Base-by-base conservation (phyloP, 2,113 vertebrate species). In the Vireo altiloquus region DNA sequence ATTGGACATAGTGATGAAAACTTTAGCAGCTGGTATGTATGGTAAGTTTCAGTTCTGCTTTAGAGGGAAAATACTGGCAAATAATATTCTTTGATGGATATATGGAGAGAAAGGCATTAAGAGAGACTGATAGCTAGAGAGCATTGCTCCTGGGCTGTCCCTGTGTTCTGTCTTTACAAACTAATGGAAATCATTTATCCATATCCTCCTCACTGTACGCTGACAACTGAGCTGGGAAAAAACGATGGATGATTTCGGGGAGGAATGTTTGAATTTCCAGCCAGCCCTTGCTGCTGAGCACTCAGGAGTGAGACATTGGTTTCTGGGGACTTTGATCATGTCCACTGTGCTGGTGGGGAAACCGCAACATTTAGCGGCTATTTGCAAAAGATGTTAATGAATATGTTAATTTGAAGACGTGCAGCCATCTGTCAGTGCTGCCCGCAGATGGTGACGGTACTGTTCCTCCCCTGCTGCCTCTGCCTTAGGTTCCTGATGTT, bases 31-130 rank as follows among this genome's bases (percentile, higher is more conserved):
- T 98, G 97, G 98, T 95, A 96, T 65, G 86, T 98, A 76, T 98
- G 98, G 98, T 98, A 97, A 98, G 98, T 69, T 77, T 85, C 71
- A 83, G 77, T 71, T 60, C 52, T 90, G 68, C 37, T 95, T 89
- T 86, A 71, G 64, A 83, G 54, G 25, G 50, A 37, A 87, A 87
- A 90, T n/a, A 60, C 46, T 87, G 76, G 37, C 60, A 93, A 92
- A 90, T 84, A 91, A 93, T 87, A 81, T 93, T 61, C 17, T 92
- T 81, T 93, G 92, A 95, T 84, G 65, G 77, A 87, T 90, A 89
- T 91, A 87, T 13, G 42, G 49, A 92, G 80, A 94, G 86, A 94
- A 94, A 90, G 46, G 86, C 95, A 87, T 90, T 92, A 89, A 96
- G 69, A 92, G 80, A 95, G 82, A 95, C 44, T 68, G 90, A 96